phyloP scores from a whole-genome alignment of 2,113 vertebrate genomes.

The Cebus imitator region DNA sequence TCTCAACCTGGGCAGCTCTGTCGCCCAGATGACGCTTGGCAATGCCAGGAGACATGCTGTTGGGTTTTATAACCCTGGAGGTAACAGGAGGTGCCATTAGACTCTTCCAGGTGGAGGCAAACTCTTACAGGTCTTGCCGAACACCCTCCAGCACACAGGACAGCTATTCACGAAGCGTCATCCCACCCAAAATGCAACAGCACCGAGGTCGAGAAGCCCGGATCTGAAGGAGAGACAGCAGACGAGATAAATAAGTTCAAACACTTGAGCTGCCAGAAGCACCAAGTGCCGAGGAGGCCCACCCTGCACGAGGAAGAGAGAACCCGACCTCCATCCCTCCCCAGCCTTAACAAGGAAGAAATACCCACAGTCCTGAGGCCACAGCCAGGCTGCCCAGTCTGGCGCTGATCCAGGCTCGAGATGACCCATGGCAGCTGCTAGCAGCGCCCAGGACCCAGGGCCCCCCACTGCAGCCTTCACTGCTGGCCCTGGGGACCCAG shows the following conservation, averaged over 20 bases:
- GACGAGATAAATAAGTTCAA: fast-evolving
- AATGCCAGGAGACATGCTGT: not conserved
- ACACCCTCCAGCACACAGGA: too few relatives aligned
- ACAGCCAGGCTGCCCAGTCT: not conserved
- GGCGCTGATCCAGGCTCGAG: not conserved
- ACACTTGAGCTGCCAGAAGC: fast-evolving
- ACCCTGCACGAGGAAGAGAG: fast-evolving
- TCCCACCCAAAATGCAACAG: not conserved
- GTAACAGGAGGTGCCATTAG: not conserved
- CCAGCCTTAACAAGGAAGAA: not conserved
- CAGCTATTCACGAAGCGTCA: not conserved
- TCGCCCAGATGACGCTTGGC: not conserved
- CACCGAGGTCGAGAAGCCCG: fast-evolving
- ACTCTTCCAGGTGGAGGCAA: not conserved
- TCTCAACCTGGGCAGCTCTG: fast-evolving
- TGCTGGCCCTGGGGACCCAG: not conserved
- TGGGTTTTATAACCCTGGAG: not conserved
- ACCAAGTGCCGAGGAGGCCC: fast-evolving
- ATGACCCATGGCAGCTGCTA: fast-evolving
- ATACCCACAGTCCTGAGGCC: not conserved
- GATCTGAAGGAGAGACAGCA: too few relatives aligned
- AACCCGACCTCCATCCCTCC: not conserved
- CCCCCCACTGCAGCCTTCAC: not conserved
- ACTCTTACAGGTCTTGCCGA: too few relatives aligned
- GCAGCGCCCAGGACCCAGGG: not conserved